These are phyloP conservation scores for Petromus typicus DNA, from an alignment of 2,113 vertebrate species.

Conservation along the genomic window DNA sequence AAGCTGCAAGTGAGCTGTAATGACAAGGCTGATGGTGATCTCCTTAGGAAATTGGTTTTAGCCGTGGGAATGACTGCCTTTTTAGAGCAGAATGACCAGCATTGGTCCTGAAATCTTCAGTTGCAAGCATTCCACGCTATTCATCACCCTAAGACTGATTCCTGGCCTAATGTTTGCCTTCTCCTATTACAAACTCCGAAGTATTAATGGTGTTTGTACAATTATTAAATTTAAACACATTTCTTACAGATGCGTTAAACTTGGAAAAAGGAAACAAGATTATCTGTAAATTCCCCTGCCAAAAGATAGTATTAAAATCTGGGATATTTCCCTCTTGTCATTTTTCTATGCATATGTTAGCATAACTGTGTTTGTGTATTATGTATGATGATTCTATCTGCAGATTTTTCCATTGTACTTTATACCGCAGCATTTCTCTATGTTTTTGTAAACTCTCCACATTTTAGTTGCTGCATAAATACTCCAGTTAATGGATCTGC, in stretches of 20 bases:
- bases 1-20: conserved; percentile 33
- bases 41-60: conserved; percentile 75
- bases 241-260: not conserved
- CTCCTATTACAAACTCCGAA: not conserved
- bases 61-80: conserved; percentile 53
- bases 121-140: not conserved
- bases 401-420: not conserved
- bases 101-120: conserved; percentile 33
- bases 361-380: not conserved
- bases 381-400: not conserved
- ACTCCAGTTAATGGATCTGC: not conserved
- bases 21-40: conserved; percentile 41
- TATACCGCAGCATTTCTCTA: not conserved
- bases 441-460: not conserved
- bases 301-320: not conserved
- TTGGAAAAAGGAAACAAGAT: conserved; percentile 25
- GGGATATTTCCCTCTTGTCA: not conserved
- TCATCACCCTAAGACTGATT: conserved; percentile 49
- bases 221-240: conserved; percentile 33
- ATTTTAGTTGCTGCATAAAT: not conserved
- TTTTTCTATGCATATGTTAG: conserved; percentile 1
- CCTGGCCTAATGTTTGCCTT: not conserved
- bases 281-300: not conserved
- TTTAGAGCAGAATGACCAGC: conserved; percentile 39
- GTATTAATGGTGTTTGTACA: conserved; percentile 12